Conservation (phyloP, 2,888 invertebrate species). For the Desoria tigrina region DNA sequence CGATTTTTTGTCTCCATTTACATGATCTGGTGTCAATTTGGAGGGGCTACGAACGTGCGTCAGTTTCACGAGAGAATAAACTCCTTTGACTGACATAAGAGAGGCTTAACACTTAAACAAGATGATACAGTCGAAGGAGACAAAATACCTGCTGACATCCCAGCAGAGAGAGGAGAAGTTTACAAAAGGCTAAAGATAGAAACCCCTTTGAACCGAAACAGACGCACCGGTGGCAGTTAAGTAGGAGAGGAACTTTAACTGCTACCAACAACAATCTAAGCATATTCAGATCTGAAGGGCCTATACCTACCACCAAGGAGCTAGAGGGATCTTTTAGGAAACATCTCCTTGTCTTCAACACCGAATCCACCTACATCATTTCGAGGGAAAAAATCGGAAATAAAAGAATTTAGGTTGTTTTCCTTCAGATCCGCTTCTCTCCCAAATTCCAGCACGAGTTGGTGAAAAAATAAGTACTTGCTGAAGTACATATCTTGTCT, state of each 20-base stretch:
- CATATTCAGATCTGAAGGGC: no score
- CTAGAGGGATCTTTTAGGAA: no score
- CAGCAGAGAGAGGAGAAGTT: not conserved
- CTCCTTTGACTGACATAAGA: conserved; percentile 11
- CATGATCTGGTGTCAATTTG: conserved; percentile 15
- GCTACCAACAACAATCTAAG: no score
- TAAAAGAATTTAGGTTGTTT: conserved; percentile 1
- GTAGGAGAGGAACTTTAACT: no score
- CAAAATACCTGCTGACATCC: conserved; percentile 9
- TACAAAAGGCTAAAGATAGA: conserved; percentile 11
- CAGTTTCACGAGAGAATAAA: conserved; percentile 14
- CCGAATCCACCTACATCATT: no score
- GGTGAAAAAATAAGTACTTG: not conserved
- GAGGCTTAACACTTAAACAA: conserved; percentile 11
- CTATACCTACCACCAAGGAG: no score
- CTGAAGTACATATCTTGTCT: not conserved
- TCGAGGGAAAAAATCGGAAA: not conserved
- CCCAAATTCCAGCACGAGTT: conserved; percentile 4
- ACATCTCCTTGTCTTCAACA: no score
- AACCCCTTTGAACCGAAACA: not conserved
- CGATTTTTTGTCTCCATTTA: conserved; percentile 1
- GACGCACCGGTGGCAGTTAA: no score
- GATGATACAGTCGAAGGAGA: conserved; percentile 7
- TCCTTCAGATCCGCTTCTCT: not conserved
- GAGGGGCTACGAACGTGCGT: not conserved